phyloP scores from a whole-genome alignment of 1,140 invertebrate species.

The Dinoponera quadriceps region DNA sequence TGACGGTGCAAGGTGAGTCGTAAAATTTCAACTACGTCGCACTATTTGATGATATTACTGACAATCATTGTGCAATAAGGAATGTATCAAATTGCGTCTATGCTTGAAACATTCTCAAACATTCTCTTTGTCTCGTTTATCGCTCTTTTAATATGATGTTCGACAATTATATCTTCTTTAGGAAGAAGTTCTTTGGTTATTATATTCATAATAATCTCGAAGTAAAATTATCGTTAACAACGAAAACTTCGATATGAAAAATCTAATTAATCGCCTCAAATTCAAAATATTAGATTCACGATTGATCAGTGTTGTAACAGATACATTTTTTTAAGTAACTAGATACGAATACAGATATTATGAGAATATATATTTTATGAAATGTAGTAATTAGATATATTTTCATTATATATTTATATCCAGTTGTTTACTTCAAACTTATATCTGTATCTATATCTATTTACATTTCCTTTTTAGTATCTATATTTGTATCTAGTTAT shows the following conservation, averaged over 20 bases:
- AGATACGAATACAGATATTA: too few species aligned
- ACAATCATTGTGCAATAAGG: neutral
- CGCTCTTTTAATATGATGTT: neutral
- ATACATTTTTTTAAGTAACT: too few species aligned
- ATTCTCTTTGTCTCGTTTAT: conserved; percentile 13
- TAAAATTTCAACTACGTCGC: neutral
- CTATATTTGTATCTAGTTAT: too few species aligned
- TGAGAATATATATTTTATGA: too few species aligned
- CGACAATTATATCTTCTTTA: neutral
- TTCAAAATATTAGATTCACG: neutral
- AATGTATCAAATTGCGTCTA: neutral
- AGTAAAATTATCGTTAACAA: conserved; percentile 1
- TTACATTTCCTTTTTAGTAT: too few species aligned
- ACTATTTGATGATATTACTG: neutral
- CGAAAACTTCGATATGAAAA: neutral
- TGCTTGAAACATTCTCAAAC: neutral
- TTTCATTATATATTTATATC: too few species aligned
- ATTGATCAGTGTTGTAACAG: too few species aligned
- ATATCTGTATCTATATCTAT: too few species aligned
- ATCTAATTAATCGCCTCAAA: neutral
- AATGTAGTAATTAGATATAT: too few species aligned
- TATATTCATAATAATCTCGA: neutral
- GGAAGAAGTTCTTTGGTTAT: neutral
- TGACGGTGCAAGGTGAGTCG: neutral
- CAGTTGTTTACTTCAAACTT: too few species aligned